Percentiles rank a stretch among this genome's conserved stretches.
Conservation (phyloP, 1,140 invertebrate species). For the Tetragnatha versicolor region DNA sequence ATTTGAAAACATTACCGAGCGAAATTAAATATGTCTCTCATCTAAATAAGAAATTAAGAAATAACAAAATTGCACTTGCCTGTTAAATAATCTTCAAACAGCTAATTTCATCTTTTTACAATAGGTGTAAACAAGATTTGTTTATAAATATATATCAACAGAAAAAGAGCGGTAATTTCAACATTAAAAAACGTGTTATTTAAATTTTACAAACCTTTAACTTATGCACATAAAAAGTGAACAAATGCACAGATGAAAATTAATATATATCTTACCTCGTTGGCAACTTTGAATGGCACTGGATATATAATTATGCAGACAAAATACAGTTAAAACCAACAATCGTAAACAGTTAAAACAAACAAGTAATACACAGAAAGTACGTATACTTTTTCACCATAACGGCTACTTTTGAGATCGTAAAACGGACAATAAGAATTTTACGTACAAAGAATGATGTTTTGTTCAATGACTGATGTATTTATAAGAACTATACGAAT, state of each 20-base stretch:
- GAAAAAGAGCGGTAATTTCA: slow-evolving; percentile 40
- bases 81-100: slow-evolving; percentile 50
- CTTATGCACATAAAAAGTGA: slow-evolving; percentile 52
- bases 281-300: slow-evolving; percentile 56
- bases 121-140: slow-evolving; percentile 16
- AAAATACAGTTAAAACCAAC: slow-evolving; percentile 46
- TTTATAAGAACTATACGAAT: slow-evolving; percentile 37
- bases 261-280: slow-evolving; percentile 54
- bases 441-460: slow-evolving; percentile 52
- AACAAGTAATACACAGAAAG: slow-evolving; percentile 49
- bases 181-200: slow-evolving; percentile 38
- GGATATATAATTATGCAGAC: slow-evolving; percentile 50
- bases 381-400: slow-evolving; percentile 55
- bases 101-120: slow-evolving; percentile 45
- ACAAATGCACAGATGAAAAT: slow-evolving; percentile 50
- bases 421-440: slow-evolving; percentile 23
- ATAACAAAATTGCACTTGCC: slow-evolving; percentile 55
- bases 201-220: slow-evolving; percentile 54
- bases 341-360: slow-evolving; percentile 42
- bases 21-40: too few species aligned
- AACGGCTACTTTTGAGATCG: slow-evolving; percentile 51
- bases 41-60: too few species aligned
- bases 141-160: slow-evolving; percentile 34
- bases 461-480: slow-evolving; percentile 55
- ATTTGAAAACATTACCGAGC: too few species aligned